Base-by-base conservation (phyloP, 2,113 vertebrate species). In the Dascyllus trimaculatus region DNA sequence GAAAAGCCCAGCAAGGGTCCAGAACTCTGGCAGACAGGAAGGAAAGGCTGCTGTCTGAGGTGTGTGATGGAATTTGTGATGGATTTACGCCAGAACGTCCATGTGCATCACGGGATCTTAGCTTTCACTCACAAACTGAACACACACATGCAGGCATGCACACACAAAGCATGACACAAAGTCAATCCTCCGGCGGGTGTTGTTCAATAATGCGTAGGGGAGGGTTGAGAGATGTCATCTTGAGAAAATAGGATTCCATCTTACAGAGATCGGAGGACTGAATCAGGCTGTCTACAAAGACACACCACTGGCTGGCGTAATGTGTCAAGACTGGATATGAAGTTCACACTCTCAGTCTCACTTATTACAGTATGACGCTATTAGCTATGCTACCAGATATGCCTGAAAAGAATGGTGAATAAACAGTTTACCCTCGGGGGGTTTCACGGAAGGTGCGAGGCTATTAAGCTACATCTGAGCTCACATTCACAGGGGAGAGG, bases 181-280 rank as follows among this genome's bases (percentile, higher is more conserved):
- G 87, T 85, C 92, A 73, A 89, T 91, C 77, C 60, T 71, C 52
- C 59, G 75, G 61, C 11, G 0, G 67, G 29, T 29, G 77, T 75
- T 81, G 81, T 57, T 89, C 73, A 72, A 82, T 84, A 91, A 85
- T 51, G 78, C 60, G 82, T 72, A 15, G 62, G 63, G 63, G 73
- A 84, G 24, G 45, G 75, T 8, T 76, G 73, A 85, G 56, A 53
- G 57, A 81, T 81, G 78, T 75, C 81, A 78, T 87, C 53, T 57
- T 21, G 40, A 73, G 67, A 81, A 89, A 87, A 90, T 49, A 68
- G 64, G 82, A 75, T 73, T 88, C 72, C 60, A 52, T 83, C 65
- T 84, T 66, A 54, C 26, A 75, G 60, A 60, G 60, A 60, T 48
- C 3, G n/a, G 53, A 68, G 40, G 57, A 51, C 59, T 76, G 66